Evolutionary conservation across 2,888 invertebrate species (phyloP), one percentile per base, ranked within the genome.

Genomic region (Acanthoscelides obtectus): DNA sequence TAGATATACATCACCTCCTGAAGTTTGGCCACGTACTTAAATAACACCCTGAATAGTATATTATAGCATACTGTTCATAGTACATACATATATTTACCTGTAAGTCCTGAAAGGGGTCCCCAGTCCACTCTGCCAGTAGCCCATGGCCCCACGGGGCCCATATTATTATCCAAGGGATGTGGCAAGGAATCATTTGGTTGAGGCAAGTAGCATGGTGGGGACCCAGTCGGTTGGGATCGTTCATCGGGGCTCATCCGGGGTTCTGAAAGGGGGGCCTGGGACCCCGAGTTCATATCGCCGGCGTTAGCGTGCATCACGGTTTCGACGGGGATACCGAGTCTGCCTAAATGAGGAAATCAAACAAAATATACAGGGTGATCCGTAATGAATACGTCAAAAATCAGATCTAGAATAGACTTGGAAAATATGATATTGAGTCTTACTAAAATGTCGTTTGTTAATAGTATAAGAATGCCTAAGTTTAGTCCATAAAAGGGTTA

Each of bases 71-170:
- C n/a, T n/a, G n/a, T n/a, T n/a, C n/a, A n/a, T 12, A 63, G 8
- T 63, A 63, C 8, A 63, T 63, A 12, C 63, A 63, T 22, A 22
- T 25, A 6, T 17, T 19, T 27, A 73, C 73, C 93, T 0, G 93
- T 93, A 80, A 93, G 86, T 0, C 87, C 89, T 0, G 88, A 89
- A 71, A 91, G 85, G 0, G 93, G 91, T 63, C 91, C 90, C 91
- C 92, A 93, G 82, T 92, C 92, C 0, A 92, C 89, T 76, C 90
- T 89, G 0, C 93, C 93, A 0, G 93, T 91, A 2, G 90, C 90
- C 86, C 92, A 93, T 8, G 93, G 92, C 75, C 81, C 91, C 68
- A 88, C 84, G 0, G 88, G 86, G 0, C 86, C 88, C 88, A 89
- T 88, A 4, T 85, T 82, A 20, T 83, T 81, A 21, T 83, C 79